Evolutionary conservation across 1,140 invertebrate genomes (phyloP), one percentile per base, ranked within the genome.

Genomic region (Linepithema humile): DNA sequence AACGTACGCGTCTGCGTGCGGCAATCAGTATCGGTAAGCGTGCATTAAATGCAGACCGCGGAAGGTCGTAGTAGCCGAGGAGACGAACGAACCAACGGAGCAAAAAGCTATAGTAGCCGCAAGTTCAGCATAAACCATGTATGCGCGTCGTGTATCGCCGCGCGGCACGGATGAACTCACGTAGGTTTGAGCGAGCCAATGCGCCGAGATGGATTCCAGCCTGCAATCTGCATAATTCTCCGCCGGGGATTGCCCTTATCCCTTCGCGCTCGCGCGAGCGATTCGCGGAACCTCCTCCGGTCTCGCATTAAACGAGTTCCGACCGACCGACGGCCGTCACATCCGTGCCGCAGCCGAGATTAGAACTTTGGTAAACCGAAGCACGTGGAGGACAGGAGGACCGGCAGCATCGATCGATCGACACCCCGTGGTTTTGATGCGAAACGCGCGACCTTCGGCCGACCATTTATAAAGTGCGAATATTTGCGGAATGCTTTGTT

Each of bases 181-280:
- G 93, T 93, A 93, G 89, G 84, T 88, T 83, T 70, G 84, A 87
- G 86, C 87, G 83, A 73, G 82, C 88, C 91, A 89, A 92, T 92
- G 91, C n/a, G n/a, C n/a, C n/a, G 88, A 83, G 86, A 88, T 88
- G 87, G 83, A 88, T 89, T 90, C 90, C 91, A 92, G 92, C 89
- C 93, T 92, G 91, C 92, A 94, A 94, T 94, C 93, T 94, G 91
- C 93, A 94, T 94, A 94, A 94, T 94, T 93, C 84, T 88, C 89
- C 89, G 88, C 87, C 90, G 89, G 91, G 88, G 90, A 90, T 85
- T 85, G 84, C 86, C n/a, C 82, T 85, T 77, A 89, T 91, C 86
- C 87, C 40, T 88, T 90, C 82, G 90, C 88, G 64, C 88, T 89
- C 78, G 82, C 80, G 59, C 64, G 55, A 64, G 38, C 70, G 67